These are phyloP conservation scores for Muraenolepis orangiensis DNA, from an alignment of 2,797 vertebrate species.

Conservation along the genomic window DNA sequence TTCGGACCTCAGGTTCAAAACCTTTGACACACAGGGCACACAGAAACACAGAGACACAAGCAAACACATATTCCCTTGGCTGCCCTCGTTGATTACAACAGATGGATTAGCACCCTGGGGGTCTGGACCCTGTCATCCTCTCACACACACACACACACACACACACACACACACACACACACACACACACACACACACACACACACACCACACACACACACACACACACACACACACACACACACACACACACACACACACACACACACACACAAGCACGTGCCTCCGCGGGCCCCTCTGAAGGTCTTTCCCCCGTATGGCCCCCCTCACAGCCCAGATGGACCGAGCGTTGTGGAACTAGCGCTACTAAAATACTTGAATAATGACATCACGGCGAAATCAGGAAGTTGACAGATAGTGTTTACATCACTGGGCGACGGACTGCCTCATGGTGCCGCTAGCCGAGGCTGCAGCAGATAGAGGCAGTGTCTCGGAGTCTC, in stretches of 20 bases:
- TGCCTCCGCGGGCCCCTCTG: constrained; percentile 6
- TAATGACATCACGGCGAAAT: background rate
- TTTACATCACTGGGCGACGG: background rate
- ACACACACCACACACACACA: background rate
- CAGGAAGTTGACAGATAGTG: background rate
- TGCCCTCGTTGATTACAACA: constrained; percentile 30
- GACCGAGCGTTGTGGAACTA: background rate
- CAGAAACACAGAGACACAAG: background rate
- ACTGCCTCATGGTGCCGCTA: background rate
- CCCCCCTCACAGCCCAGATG: background rate
- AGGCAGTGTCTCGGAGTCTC: no score
- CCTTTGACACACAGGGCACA: background rate
- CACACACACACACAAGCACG: constrained; percentile 19
- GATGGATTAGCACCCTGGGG: constrained; percentile 34
- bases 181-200: background rate
- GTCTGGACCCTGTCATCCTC: constrained; percentile 34
- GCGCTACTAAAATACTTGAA: background rate
- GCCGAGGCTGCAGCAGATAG: background rate
- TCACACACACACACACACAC: constrained; percentile 7
- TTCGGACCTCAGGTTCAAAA: background rate
- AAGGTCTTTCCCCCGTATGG: constrained; percentile 23
- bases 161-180: background rate
- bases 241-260: background rate
- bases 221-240: background rate
- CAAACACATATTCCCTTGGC: constrained; percentile 4